Evolutionary conservation across 2,888 invertebrate species (phyloP).

Genomic region (Hypercompe scribonia): DNA sequence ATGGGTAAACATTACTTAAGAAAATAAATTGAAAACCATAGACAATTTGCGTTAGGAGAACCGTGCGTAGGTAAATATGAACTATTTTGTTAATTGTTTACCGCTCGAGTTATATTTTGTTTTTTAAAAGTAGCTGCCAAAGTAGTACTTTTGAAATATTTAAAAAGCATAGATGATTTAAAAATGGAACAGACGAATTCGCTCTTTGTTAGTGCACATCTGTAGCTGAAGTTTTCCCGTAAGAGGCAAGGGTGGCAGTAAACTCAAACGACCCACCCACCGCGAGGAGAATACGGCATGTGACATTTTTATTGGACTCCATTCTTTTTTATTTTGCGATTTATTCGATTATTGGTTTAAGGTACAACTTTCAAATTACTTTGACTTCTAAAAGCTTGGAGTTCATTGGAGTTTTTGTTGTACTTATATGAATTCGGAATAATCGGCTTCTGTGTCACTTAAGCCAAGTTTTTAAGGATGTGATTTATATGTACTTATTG

Average conservation of each 20-base stretch:
- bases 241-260: conserved; percentile 66
- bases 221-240: conserved; percentile 57
- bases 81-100: too few relatives aligned
- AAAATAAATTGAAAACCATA: too few relatives aligned
- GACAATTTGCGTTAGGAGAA: too few relatives aligned
- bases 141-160: neutral
- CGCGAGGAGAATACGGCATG: conserved; percentile 31
- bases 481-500: too few relatives aligned
- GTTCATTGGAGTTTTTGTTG: conserved; percentile 1
- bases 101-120: too few relatives aligned
- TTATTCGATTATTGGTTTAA: conserved; percentile 20
- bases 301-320: conserved; percentile 43
- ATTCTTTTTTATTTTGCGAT: conserved; percentile 22
- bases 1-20: too few relatives aligned
- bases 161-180: neutral
- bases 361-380: conserved; percentile 11
- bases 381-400: conserved; percentile 53
- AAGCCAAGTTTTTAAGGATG: neutral
- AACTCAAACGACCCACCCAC: conserved; percentile 67
- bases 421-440: neutral
- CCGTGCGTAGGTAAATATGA: too few relatives aligned
- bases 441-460: neutral
- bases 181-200: conserved; percentile 1
- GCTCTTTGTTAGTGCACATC: conserved; percentile 19
- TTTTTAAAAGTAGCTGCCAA: neutral